Evolutionary conservation across 2,113 vertebrate genomes (phyloP).

Genomic region (Sander vitreus): DNA sequence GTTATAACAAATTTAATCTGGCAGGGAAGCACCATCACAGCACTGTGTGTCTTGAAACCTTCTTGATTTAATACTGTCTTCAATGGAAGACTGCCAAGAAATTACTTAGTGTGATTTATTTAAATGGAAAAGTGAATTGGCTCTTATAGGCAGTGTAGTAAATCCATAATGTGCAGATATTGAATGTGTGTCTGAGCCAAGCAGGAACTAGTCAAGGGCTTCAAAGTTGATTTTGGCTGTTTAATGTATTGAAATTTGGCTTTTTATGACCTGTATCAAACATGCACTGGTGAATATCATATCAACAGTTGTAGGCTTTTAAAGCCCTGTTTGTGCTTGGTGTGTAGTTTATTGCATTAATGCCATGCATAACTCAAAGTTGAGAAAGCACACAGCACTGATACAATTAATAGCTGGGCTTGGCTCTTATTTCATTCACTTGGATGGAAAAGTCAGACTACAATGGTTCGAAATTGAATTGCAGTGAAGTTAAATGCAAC

Average conservation of each 20-base stretch:
- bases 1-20: neutral
- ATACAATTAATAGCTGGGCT: neutral
- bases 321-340: neutral
- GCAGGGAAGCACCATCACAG: neutral
- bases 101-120: slow-evolving; percentile 43
- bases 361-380: neutral
- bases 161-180: slow-evolving; percentile 10
- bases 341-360: neutral
- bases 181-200: neutral
- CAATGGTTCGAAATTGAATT: slow-evolving; percentile 7
- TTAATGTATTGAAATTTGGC: neutral
- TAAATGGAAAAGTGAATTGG: neutral
- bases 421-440: neutral
- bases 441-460: neutral
- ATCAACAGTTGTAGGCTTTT: neutral
- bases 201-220: neutral
- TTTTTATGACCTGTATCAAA: neutral
- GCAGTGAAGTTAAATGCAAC: slow-evolving; percentile 8
- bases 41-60: neutral
- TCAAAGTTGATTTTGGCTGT: neutral
- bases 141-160: neutral
- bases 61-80: slow-evolving; percentile 12
- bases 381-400: neutral
- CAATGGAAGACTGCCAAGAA: slow-evolving; percentile 6
- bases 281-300: neutral